These are phyloP conservation scores for Charaxes varanes DNA, from an alignment of 1,140 invertebrate genomes.

Conservation along the genomic window DNA sequence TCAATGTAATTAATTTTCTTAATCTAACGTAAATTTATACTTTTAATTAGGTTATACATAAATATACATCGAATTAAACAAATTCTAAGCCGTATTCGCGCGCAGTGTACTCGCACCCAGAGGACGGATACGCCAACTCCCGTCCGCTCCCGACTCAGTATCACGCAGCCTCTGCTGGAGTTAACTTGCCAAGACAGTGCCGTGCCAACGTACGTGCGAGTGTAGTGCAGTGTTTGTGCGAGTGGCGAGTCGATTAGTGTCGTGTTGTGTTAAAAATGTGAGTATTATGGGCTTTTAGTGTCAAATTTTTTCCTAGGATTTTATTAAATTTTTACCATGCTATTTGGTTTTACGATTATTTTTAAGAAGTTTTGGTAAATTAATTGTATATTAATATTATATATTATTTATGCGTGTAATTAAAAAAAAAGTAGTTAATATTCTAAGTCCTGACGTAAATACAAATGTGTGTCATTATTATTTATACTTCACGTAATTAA, in stretches of 20 bases:
- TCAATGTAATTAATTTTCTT: too few species aligned
- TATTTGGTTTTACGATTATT: too few species aligned
- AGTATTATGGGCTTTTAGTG: constrained; percentile 28
- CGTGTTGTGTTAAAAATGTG: constrained; percentile 40
- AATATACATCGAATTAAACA: constrained; percentile 1
- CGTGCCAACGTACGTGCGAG: too few species aligned
- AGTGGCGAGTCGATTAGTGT: constrained; percentile 8
- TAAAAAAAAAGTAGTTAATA: too few species aligned
- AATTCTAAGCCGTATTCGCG: too few species aligned
- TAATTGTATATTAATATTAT: too few species aligned
- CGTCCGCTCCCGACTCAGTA: constrained; percentile 42
- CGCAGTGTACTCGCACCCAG: constrained; percentile 28
- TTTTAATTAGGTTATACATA: neutral
- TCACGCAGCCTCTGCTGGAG: constrained; percentile 51
- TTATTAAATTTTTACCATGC: neutral
- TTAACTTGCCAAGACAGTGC: constrained; percentile 24
- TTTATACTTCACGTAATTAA: too few species aligned
- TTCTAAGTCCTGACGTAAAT: too few species aligned
- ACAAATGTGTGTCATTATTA: too few species aligned
- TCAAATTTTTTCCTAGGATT: neutral
- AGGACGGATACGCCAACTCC: constrained; percentile 36
- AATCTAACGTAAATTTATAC: too few species aligned
- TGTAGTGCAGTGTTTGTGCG: constrained; percentile 54
- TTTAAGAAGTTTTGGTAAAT: too few species aligned
- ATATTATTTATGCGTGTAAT: too few species aligned